Base-by-base conservation (phyloP, 2,888 invertebrate genomes). In the Platycnemis pennipes region DNA sequence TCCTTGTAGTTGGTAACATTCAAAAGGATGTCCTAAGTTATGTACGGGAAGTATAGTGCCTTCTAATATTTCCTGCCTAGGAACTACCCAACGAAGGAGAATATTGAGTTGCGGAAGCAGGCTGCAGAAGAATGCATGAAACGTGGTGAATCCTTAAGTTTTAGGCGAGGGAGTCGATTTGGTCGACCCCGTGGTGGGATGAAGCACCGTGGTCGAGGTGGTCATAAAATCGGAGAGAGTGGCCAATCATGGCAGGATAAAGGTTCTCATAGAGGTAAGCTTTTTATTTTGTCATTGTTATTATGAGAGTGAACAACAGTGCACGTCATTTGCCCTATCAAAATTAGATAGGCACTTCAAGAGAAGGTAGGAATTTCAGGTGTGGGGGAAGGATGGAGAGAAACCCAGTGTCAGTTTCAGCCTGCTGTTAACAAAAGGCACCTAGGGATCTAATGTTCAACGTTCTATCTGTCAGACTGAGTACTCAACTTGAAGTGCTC, bases 11-110 rank as follows among this genome's bases (percentile, higher is more conserved):
- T n/a, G 46, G 46, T 13, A 46, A 13, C 46, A 46, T 13, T 13
- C 46, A 5, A 22, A 56, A 22, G 26, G 26, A 63, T 26, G 26
- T 63, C 26, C 2, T 26, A 26, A n/a, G 26, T 5, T 26, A 63
- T 26, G 22, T 0, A 3, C 63, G 4, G 63, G 22, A 26, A 63
- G 77, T 37, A 5, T 77, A 8, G 13, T 77, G 77, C 13, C 11
- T 37, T 26, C 11, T 87, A 8, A 7, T 44, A 19, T 56, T 44
- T 89, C n/a, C 37, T 89, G 2, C 31, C 0, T n/a, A 91, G 97
- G 94, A 98, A 97, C 95, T 99, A 97, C 96, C 99, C 99, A 0
- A 98, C 98, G 0, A 97, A 97, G 95, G 97, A 96, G 45, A 98
- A 98, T 96, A 97, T 98, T 49, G 97, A 97, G 95, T 97, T 97